Percentiles rank a stretch among this genome's conserved stretches.
phyloP scores from a whole-genome alignment of 2,113 vertebrate species.

The Eptesicus fuscus region DNA sequence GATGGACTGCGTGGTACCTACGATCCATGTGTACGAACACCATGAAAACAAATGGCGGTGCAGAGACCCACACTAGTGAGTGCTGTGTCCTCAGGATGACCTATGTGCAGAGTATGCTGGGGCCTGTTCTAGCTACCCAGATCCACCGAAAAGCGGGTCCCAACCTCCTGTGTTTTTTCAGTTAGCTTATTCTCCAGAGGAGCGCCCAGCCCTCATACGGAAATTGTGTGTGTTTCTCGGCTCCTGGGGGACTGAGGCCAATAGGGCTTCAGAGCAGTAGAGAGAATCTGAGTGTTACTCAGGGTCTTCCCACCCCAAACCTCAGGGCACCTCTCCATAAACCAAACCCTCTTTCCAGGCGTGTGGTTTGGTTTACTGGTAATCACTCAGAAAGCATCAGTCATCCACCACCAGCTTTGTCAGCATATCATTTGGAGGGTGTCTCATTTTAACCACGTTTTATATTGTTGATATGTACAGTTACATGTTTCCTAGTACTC shows the following conservation, averaged over 20 bases:
- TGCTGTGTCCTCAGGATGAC: neutral
- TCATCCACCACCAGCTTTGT: neutral
- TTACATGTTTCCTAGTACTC: neutral
- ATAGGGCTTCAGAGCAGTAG: neutral
- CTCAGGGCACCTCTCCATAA: neutral
- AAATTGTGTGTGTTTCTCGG: accelerated
- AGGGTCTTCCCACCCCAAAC: neutral
- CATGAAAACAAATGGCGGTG: slow-evolving; percentile 96
- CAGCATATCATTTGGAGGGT: neutral
- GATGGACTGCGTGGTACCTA: slow-evolving; percentile 90
- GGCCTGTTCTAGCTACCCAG: neutral
- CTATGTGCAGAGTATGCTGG: accelerated
- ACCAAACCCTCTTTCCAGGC: neutral
- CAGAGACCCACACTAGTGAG: slow-evolving; percentile 93
- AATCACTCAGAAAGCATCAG: neutral
- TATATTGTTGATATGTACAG: neutral
- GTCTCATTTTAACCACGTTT: neutral
- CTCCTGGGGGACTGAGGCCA: neutral
- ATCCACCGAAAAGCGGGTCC: neutral
- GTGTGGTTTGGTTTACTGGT: neutral
- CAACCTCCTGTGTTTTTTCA: neutral
- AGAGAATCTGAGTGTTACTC: neutral
- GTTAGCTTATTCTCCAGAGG: neutral
- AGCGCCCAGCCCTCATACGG: neutral
- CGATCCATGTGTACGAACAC: slow-evolving; percentile 92